Conservation (phyloP, 2,113 vertebrate species). For the Apeltes quadracus region DNA sequence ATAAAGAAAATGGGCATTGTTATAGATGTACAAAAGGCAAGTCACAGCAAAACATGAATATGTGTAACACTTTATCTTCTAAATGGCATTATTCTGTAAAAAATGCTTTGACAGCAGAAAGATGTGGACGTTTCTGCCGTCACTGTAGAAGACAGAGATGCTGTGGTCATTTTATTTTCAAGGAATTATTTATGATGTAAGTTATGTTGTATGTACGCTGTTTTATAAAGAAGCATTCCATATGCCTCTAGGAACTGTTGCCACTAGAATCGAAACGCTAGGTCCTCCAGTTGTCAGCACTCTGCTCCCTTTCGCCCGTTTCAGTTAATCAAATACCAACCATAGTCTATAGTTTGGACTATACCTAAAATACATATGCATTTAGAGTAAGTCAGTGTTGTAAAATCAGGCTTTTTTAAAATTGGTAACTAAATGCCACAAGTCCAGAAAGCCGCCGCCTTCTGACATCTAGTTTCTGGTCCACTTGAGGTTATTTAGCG, state of each 20-base stretch:
- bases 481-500: conserved; percentile 31
- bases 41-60: conserved; percentile 56
- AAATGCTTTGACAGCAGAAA: conserved; percentile 68
- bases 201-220: conserved; percentile 82
- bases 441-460: conserved; percentile 41
- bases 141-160: conserved; percentile 74
- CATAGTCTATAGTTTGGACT: conserved; percentile 42
- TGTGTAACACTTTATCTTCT: conserved; percentile 56
- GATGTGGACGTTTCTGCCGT: conserved; percentile 71
- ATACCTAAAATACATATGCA: conserved; percentile 31
- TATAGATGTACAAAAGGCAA: conserved; percentile 55
- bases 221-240: conserved; percentile 82
- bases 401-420: conserved; percentile 39
- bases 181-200: conserved; percentile 85
- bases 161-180: conserved; percentile 80
- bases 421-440: conserved; percentile 49
- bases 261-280: conserved; percentile 70
- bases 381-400: conserved; percentile 56
- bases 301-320: conserved; percentile 26
- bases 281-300: conserved; percentile 61
- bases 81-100: conserved; percentile 63
- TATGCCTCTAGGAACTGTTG: conserved; percentile 78
- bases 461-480: conserved; percentile 41
- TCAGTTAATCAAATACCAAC: conserved; percentile 29
- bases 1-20: conserved; percentile 72